Conservation (phyloP, 2,797 vertebrate genomes). For the Squalus acanthias region DNA sequence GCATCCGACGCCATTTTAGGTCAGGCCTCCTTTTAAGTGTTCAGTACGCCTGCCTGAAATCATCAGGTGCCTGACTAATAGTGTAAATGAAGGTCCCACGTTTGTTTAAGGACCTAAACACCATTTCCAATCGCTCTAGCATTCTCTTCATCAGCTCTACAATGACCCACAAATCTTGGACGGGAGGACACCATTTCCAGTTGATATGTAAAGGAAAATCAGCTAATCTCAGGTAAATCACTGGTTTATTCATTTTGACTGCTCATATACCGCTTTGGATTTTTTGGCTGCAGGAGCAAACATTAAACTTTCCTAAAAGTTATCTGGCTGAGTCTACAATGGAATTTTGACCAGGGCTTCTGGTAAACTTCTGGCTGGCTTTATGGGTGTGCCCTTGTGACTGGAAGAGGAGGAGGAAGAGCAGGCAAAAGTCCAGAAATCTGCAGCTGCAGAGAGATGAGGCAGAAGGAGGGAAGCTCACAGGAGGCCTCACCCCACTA, state of each 20-base stretch:
- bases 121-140: neutral
- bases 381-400: neutral
- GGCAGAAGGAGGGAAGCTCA: no score
- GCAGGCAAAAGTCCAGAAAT: neutral
- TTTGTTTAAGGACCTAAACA: neutral
- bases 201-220: neutral
- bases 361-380: neutral
- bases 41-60: neutral
- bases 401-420: neutral
- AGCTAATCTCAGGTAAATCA: neutral
- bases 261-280: neutral
- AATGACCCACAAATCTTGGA: neutral
- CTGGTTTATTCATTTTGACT: neutral
- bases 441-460: no score
- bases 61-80: neutral
- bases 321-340: neutral
- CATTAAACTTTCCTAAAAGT: neutral
- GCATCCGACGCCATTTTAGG: neutral
- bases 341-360: neutral
- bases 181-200: neutral
- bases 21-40: neutral
- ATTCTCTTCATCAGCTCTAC: neutral
- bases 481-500: no score
- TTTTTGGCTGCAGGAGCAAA: neutral
- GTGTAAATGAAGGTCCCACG: neutral